Conservation (phyloP, 2,888 invertebrate species). For the Xanthia togata region DNA sequence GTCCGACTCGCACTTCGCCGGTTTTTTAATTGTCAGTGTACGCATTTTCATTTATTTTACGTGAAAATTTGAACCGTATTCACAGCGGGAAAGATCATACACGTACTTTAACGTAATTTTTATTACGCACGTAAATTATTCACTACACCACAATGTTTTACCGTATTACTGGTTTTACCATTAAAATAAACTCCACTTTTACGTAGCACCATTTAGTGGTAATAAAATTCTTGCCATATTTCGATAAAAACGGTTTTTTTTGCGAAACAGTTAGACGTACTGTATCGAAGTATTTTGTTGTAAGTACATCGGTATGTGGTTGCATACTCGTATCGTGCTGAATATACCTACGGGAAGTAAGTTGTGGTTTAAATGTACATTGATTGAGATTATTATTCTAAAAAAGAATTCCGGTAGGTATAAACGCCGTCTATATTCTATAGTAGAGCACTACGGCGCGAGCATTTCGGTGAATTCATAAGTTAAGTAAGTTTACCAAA, state of each 20-base stretch:
- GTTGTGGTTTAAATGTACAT: not conserved
- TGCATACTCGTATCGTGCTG: not conserved
- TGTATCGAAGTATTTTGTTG: constrained; percentile 10
- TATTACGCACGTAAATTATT: constrained; percentile 23
- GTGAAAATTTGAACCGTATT: not conserved
- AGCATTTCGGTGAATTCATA: too few species aligned
- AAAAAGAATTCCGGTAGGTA: too few species aligned
- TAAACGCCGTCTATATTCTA: too few species aligned
- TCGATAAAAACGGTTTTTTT: constrained; percentile 30
- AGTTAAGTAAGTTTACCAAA: too few species aligned
- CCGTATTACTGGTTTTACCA: constrained; percentile 12
- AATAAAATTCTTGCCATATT: constrained; percentile 37
- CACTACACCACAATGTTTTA: constrained; percentile 4
- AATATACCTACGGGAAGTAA: not conserved
- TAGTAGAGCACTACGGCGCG: too few species aligned
- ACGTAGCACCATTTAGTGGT: constrained; percentile 19
- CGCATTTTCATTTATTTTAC: not conserved
- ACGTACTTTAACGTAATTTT: constrained; percentile 18
- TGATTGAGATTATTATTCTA: not conserved
- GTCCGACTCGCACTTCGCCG: not conserved
- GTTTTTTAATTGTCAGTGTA: not conserved
- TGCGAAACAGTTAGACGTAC: constrained; percentile 18
- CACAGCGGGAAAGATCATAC: constrained; percentile 10
- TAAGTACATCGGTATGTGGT: not conserved
- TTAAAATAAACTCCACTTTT: constrained; percentile 24